Evolutionary conservation across 2,797 vertebrate species (phyloP), one percentile per base, ranked within the genome.

Genomic region (Myotis daubentonii): DNA sequence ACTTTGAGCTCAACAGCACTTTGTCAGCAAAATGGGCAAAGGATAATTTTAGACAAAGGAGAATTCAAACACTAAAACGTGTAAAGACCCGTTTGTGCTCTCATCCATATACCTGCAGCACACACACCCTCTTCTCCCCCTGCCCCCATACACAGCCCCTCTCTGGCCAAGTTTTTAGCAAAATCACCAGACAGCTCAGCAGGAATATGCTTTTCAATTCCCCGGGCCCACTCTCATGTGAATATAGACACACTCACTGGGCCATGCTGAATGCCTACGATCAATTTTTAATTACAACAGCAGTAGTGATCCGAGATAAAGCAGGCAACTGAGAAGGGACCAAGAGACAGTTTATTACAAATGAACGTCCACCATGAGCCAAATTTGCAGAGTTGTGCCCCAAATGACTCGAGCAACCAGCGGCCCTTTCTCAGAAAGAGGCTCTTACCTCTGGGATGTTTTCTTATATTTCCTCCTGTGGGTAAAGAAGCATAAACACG

Each of bases 381-480:
- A 65, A 20, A 86, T 49, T 20, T 76, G 20, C 0, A 6, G 62
- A 96, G 41, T 3, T 62, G 62, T 38, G 47, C 51, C 84, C 68
- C 57, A 65, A 53, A 55, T 23, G 65, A 51, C n/a, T 72, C 33
- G 55, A 53, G 6, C 88, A 74, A 82, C 93, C 12, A 76, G 93
- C 76, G 95, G 95, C 51, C 17, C 79, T 91, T 84, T 97, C 96
- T 97, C 94, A 96, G 95, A 0, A 80, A 96, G 93, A 96, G 44
- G 91, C 65, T 98, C 99, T 99, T 99, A 99, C 99, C 99, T 99
- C 98, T 99, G 99, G 94, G 99, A 99, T 6, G 99, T 99, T 99
- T 99, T 99, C 99, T 99, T 99, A 97, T 99, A 99, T 98, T 99
- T 99, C 98, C 99, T 99, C 99, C 99, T 99, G 98, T 97, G 97